Evolutionary conservation across 2,797 vertebrate species (phyloP), one percentile per base, ranked within the genome.

Genomic region (Austrolebias charrua): DNA sequence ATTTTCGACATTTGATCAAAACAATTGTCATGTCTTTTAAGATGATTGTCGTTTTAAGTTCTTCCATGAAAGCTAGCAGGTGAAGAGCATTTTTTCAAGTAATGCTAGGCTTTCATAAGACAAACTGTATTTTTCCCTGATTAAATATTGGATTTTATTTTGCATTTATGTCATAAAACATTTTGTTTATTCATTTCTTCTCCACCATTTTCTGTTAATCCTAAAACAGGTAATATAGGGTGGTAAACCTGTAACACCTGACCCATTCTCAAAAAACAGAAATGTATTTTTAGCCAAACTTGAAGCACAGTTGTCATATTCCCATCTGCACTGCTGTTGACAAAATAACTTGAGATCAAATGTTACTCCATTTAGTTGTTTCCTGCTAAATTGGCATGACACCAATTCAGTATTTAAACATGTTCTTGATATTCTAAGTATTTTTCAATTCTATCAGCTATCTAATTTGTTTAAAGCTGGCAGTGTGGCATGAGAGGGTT

Each of bases 401-500:
- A 4, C 63, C 51, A 46, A 71, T 59, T 55, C 14, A 54, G n/a
- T 56, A 77, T 28, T 3, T 14, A 51, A 50, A 6, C 40, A 6
- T 28, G 19, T 63, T 51, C 43, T 53, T 62, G 29, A 59, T 15
- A 62, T 19, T 44, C 56, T 38, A 29, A 19, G 14, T 60, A 59
- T 49, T 42, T 28, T 24, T 67, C 42, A 31, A 48, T 40, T 44
- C 69, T 43, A 28, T 65, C 29, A 47, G 42, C 20, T 40, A 9
- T 71, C 51, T 52, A 6, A 2, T 70, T 63, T 50, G 7, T 12
- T 28, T 24, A 24, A 54, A 46, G 28, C n/a, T 60, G 67, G 45
- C 40, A n/a, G 60, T 70, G 69, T 70, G 69, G 76, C 42, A 62
- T 62, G 20, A 69, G 48, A 31, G 7, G 20, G 5, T 31, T 49